Evolutionary conservation across 2,888 invertebrate genomes (phyloP), one percentile per base, ranked within the genome.

Genomic region (Lasioglossum vierecki): DNA sequence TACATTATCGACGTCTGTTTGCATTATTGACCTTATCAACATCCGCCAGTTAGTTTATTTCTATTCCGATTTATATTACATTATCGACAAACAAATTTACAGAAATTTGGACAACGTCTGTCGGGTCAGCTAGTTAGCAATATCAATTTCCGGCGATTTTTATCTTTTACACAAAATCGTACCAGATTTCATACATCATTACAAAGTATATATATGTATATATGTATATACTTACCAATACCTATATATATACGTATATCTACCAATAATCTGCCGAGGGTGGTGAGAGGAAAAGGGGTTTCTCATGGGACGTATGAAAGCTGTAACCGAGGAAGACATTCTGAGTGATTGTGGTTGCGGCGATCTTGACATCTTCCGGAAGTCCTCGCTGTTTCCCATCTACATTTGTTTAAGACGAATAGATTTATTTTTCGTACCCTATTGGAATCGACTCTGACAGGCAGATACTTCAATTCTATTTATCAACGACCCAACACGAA

Each of bases 291-390:
- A 90, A 91, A 94, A 94, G 93, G 94, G 92, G 89, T 91, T 89
- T 88, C 90, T 92, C 92, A 93, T 93, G 92, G 93, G 92, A 95
- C 93, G 93, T 95, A 95, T 94, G 94, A 95, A 92, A 84, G 92
- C 90, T 88, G 93, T 95, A 94, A 95, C 91, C 92, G 94, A 92
- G 92, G 93, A 94, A 92, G 95, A 95, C 94, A 93, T 90, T 92
- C 92, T 95, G 95, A 95, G 92, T 95, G 95, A 95, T 95, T 95
- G 94, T 94, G 94, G 94, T 92, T 93, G 91, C 93, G 88, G 90
- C 91, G 92, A 93, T 94, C 94, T 93, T 94, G 95, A 95, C 95
- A 91, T 91, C 92, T 89, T 88, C 92, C 91, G 91, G 92, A 92
- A 92, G 92, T 92, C 83, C 91, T 91, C 91, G 83, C 86, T 78